phyloP scores from a whole-genome alignment of 2,888 invertebrate species.

The Agrochola lota region DNA sequence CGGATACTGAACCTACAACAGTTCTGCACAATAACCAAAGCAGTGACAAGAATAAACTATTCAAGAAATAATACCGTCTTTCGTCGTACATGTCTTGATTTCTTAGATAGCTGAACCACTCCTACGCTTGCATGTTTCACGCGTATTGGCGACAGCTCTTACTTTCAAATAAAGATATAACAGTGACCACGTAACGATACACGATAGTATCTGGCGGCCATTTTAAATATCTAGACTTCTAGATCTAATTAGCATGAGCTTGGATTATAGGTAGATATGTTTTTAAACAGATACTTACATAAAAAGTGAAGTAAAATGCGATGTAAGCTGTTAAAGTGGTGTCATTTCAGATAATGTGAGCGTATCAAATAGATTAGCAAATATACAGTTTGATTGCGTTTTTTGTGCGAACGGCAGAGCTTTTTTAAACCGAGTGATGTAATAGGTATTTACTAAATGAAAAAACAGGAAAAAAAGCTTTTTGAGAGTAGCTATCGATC shows the following conservation, averaged over 20 bases:
- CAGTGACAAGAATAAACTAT: constrained; percentile 2
- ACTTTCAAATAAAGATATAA: constrained; percentile 58
- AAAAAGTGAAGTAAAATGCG: constrained; percentile 9
- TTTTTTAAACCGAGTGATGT: neutral
- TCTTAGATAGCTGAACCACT: constrained; percentile 20
- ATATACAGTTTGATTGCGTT: constrained; percentile 18
- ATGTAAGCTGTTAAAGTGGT: constrained; percentile 20
- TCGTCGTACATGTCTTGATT: constrained; percentile 14
- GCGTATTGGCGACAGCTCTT: constrained; percentile 59
- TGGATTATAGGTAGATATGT: constrained; percentile 4
- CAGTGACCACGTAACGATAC: constrained; percentile 43
- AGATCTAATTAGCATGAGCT: constrained; percentile 45
- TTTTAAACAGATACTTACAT: constrained; percentile 27
- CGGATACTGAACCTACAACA: no score
- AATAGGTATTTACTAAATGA: neutral
- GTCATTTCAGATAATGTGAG: constrained; percentile 17
- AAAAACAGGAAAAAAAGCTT: no score
- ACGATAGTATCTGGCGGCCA: constrained; percentile 31
- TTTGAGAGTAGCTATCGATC: neutral
- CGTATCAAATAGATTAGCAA: constrained; percentile 13
- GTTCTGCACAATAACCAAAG: neutral
- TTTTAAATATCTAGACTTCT: constrained; percentile 43
- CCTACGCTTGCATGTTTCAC: constrained; percentile 46
- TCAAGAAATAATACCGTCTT: neutral
- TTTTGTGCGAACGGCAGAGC: neutral